These are phyloP conservation scores for Pedionomus torquatus DNA, from an alignment of 2,113 vertebrate species.

Conservation along the genomic window DNA sequence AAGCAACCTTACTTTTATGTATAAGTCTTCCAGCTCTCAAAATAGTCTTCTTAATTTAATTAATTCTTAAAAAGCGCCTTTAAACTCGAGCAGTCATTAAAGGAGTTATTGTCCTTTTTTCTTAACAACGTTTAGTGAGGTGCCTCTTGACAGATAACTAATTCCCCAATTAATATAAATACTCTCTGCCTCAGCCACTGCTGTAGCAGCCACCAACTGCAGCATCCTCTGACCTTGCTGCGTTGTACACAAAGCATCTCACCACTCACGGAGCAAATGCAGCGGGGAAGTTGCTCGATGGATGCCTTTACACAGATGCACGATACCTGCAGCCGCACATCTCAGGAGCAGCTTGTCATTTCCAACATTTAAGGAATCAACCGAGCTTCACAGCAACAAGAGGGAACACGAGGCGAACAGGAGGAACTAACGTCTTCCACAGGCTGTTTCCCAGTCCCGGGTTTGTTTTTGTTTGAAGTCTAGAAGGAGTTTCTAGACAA, in stretches of 20 bases:
- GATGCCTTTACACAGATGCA: background rate
- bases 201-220: background rate
- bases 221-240: constrained; percentile 10
- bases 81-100: constrained; percentile 42
- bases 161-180: constrained; percentile 44
- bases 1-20: background rate
- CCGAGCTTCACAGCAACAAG: constrained; percentile 34
- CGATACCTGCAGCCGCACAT: background rate
- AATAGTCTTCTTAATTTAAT: constrained; percentile 39
- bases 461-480: background rate
- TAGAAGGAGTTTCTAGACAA: background rate
- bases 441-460: background rate
- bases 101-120: constrained; percentile 23
- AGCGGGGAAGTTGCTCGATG: background rate
- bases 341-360: background rate
- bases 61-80: constrained; percentile 39
- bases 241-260: background rate
- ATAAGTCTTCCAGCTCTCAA: constrained; percentile 13
- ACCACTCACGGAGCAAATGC: background rate
- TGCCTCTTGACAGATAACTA: constrained; percentile 16
- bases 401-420: background rate
- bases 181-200: background rate
- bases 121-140: background rate
- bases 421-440: background rate
- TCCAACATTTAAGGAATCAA: background rate